phyloP scores from a whole-genome alignment of 1,140 invertebrate genomes.

The Bathynomus jamesi region DNA sequence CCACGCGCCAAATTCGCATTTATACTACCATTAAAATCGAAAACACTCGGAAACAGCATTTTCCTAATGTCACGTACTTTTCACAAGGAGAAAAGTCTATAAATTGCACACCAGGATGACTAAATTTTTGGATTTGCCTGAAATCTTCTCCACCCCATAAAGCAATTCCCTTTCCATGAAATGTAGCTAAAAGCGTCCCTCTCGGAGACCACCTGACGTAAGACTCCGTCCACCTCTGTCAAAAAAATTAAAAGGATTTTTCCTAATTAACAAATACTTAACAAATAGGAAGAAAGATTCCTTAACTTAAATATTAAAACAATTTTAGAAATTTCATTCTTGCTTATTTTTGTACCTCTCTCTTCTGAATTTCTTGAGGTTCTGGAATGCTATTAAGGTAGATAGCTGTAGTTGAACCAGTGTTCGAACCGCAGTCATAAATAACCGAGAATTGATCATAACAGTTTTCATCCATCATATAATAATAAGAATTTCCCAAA shows the following conservation, averaged over 20 bases:
- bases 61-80: constrained; percentile 54
- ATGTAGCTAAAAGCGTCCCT: constrained; percentile 91
- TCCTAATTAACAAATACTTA: constrained; percentile 12
- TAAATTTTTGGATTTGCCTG: constrained; percentile 81
- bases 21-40: no score
- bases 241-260: constrained; percentile 28
- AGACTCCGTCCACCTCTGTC: constrained; percentile 84
- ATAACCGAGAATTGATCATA: constrained; percentile 54
- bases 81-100: constrained; percentile 98
- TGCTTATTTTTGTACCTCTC: no score
- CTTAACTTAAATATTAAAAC: no score
- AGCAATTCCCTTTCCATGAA: constrained; percentile 89
- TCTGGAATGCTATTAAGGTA: constrained; percentile 86
- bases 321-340: no score
- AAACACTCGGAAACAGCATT: no score
- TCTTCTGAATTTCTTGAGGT: constrained; percentile 69
- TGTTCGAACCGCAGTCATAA: constrained; percentile 54
- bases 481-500: constrained; percentile 34
- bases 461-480: constrained; percentile 43
- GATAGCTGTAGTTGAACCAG: constrained; percentile 70
- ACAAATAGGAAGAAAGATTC: no score
- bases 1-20: no score
- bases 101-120: constrained; percentile 81
- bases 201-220: constrained; percentile 94
- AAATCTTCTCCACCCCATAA: constrained; percentile 95